Conservation (phyloP, 2,888 invertebrate species). For the Dicyrtoma fusca region DNA sequence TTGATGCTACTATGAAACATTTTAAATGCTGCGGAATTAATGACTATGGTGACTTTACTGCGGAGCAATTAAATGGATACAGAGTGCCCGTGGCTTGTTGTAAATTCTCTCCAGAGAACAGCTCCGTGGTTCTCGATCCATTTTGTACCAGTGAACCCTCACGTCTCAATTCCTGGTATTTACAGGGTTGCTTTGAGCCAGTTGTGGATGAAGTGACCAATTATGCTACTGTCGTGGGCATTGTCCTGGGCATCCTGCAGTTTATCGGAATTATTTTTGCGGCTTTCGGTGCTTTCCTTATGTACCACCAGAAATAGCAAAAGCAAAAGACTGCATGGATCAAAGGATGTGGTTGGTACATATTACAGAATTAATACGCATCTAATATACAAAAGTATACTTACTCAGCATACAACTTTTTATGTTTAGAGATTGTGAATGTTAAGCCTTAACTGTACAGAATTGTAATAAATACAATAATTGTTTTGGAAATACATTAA, state of each 20-base stretch:
- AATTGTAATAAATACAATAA: too few species aligned
- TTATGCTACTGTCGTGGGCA: conserved; percentile 8
- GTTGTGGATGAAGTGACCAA: conserved; percentile 24
- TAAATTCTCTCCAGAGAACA: background rate
- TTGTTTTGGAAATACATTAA: too few species aligned
- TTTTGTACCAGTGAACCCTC: conserved; percentile 21
- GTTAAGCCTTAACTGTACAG: too few species aligned
- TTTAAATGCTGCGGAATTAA: conserved; percentile 43
- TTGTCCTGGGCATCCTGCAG: conserved; percentile 26
- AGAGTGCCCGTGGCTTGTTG: conserved; percentile 31
- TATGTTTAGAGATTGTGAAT: too few species aligned
- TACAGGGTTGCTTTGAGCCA: conserved; percentile 21
- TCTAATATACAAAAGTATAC: too few species aligned
- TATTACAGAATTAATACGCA: too few species aligned
- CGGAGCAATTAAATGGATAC: background rate
- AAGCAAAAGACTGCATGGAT: too few species aligned
- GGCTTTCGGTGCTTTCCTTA: background rate
- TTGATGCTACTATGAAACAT: conserved; percentile 39
- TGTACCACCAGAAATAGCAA: background rate
- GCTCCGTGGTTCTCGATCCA: background rate
- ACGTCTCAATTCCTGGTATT: conserved; percentile 10
- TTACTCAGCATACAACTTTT: too few species aligned
- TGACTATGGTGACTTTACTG: conserved; percentile 33
- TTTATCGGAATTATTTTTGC: conserved; percentile 35
- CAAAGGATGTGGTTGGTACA: too few species aligned